These are phyloP conservation scores for Stictonetta naevosa DNA, from an alignment of 2,113 vertebrate species.

Conservation along the genomic window DNA sequence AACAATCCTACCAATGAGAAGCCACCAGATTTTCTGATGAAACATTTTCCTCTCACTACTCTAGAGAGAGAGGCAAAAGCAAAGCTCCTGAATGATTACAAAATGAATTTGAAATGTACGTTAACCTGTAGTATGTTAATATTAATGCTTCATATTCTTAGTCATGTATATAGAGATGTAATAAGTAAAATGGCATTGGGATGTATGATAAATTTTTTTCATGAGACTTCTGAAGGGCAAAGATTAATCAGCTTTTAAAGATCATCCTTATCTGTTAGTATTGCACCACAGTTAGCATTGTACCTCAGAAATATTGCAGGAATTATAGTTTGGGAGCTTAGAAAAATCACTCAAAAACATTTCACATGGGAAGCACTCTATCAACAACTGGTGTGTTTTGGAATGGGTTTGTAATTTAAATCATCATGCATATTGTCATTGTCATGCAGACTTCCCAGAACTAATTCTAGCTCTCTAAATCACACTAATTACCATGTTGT, in stretches of 20 bases:
- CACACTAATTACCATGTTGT: background rate
- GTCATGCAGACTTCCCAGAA: background rate
- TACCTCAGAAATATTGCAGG: background rate
- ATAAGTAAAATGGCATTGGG: background rate
- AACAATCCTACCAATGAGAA: background rate
- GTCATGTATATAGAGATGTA: background rate
- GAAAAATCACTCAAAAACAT: background rate
- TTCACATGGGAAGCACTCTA: background rate
- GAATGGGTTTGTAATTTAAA: conserved; percentile 8
- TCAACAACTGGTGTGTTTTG: background rate
- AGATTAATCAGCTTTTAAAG: conserved; percentile 7
- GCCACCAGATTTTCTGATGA: background rate
- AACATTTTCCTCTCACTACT: background rate
- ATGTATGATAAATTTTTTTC: background rate
- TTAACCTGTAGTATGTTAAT: background rate
- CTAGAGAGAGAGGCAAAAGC: background rate
- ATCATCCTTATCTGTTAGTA: background rate
- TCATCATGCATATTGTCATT: background rate
- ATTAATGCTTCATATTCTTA: background rate
- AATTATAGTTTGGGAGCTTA: background rate
- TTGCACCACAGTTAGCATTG: background rate
- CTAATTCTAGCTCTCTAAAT: background rate
- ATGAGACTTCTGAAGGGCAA: background rate
- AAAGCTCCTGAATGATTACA: background rate
- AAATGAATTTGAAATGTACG: background rate